Evolutionary conservation across 2,888 invertebrate genomes (phyloP).

Genomic region (Caenorhabditis sulstoni): DNA sequence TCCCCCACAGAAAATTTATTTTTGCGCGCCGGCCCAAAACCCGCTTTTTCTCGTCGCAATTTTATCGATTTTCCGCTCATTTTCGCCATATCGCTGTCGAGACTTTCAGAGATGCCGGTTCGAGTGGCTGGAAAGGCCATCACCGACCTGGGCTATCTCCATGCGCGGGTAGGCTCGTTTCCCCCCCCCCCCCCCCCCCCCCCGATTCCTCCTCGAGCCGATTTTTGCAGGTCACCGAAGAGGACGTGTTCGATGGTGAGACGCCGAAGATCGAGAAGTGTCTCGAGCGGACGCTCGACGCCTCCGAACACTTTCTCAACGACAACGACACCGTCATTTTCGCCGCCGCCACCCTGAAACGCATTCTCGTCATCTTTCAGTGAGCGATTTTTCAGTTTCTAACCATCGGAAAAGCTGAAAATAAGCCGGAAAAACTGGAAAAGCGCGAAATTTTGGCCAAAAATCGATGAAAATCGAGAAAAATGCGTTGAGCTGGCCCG

Average conservation of each 20-base stretch:
- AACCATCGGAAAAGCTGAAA: neutral
- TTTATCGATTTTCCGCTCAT: conserved; percentile 13
- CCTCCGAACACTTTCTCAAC: conserved; percentile 39
- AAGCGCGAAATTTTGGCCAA: neutral
- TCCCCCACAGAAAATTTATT: too few species aligned
- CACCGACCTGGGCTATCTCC: conserved; percentile 46
- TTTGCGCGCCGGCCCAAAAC: conserved; percentile 26
- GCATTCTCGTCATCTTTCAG: conserved; percentile 61
- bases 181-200: too few species aligned
- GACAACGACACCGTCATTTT: conserved; percentile 57
- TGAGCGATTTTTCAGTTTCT: too few species aligned
- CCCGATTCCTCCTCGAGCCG: too few species aligned
- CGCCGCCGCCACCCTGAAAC: conserved; percentile 60
- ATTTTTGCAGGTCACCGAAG: conserved; percentile 24
- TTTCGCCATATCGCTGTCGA: too few species aligned
- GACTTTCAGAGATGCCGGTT: conserved; percentile 46
- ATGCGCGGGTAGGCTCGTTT: conserved; percentile 41
- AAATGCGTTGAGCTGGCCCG: too few species aligned
- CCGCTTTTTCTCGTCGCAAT: conserved; percentile 21
- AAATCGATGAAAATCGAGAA: too few species aligned
- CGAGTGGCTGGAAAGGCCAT: conserved; percentile 56
- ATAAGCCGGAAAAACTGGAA: neutral
- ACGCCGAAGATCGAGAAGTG: conserved; percentile 17
- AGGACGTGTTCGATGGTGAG: conserved; percentile 44
- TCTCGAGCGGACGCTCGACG: conserved; percentile 39